Evolutionary conservation across 2,888 invertebrate genomes (phyloP).

Genomic region (Rhagophthalmus giganteus): DNA sequence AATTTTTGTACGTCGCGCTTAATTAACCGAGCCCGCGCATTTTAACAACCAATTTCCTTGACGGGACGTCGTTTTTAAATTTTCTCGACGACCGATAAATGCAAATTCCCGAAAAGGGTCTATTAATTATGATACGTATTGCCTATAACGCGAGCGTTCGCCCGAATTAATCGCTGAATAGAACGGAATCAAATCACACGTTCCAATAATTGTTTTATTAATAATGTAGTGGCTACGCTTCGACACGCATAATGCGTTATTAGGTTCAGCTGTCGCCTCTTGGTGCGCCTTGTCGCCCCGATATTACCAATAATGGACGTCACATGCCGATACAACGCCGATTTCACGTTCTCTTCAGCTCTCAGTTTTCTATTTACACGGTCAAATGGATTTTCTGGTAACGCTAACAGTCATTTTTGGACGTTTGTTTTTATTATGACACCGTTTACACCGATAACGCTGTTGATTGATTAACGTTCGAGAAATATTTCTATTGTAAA

Average conservation of each 20-base stretch:
- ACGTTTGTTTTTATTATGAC: no score
- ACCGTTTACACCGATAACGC: no score
- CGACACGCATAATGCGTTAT: constrained; percentile 35
- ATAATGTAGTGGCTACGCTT: constrained; percentile 36
- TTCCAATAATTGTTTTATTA: constrained; percentile 41
- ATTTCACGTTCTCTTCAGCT: constrained; percentile 22
- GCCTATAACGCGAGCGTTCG: background rate
- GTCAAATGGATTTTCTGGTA: constrained; percentile 8
- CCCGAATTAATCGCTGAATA: constrained; percentile 22
- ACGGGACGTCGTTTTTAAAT: no score
- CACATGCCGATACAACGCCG: constrained; percentile 31
- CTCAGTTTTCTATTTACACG: constrained; percentile 20
- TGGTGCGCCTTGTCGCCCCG: constrained; percentile 39
- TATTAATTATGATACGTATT: constrained; percentile 1
- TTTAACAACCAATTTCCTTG: constrained; percentile 1
- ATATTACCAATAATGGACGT: constrained; percentile 34
- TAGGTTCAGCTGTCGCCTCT: constrained; percentile 37
- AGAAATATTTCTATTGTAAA: no score
- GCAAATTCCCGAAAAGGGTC: background rate
- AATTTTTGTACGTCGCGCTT: constrained; percentile 12
- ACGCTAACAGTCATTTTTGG: no score
- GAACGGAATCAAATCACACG: constrained; percentile 38
- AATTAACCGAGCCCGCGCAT: constrained; percentile 19
- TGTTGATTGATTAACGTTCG: no score
- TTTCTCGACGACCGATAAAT: no score